phyloP scores from a whole-genome alignment of 2,797 vertebrate species.

The Dicrostonyx torquatus region DNA sequence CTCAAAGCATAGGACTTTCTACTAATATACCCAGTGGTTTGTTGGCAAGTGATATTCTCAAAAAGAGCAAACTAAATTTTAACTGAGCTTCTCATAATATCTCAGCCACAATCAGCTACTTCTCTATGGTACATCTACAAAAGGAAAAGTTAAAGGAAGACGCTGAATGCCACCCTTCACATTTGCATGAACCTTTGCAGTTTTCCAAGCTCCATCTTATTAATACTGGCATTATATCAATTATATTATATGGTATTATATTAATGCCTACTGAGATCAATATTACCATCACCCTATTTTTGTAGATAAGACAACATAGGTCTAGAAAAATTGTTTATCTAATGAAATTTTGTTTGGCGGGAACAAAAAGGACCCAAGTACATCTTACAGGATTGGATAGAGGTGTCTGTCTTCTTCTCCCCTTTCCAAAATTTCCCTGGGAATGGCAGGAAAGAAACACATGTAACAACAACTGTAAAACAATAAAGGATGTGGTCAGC shows the following conservation, averaged over 20 bases:
- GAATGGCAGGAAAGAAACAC: constrained; percentile 26
- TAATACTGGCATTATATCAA: not conserved
- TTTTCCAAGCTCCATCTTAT: not conserved
- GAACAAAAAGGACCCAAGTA: not conserved
- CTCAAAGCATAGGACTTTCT: constrained; percentile 45
- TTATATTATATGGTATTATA: not conserved
- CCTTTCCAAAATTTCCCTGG: constrained; percentile 23
- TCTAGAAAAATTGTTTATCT: constrained; percentile 11
- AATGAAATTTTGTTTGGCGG: not conserved
- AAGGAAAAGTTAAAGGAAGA: not conserved
- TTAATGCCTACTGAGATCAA: not conserved
- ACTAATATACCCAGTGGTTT: constrained; percentile 64
- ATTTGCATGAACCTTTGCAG: not conserved
- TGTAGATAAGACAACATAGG: not conserved
- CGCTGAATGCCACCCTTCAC: not conserved
- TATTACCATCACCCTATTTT: not conserved
- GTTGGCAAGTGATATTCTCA: constrained; percentile 69
- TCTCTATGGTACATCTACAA: not conserved
- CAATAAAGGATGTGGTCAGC: constrained; percentile 29
- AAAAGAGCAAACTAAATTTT: constrained; percentile 62
- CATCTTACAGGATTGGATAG: not conserved
- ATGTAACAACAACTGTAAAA: constrained; percentile 27
- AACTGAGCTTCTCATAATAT: constrained; percentile 62
- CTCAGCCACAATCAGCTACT: constrained; percentile 28
- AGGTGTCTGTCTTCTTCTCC: constrained; percentile 35